phyloP scores from a whole-genome alignment of 2,888 invertebrate genomes.

The Leptinotarsa juncta region DNA sequence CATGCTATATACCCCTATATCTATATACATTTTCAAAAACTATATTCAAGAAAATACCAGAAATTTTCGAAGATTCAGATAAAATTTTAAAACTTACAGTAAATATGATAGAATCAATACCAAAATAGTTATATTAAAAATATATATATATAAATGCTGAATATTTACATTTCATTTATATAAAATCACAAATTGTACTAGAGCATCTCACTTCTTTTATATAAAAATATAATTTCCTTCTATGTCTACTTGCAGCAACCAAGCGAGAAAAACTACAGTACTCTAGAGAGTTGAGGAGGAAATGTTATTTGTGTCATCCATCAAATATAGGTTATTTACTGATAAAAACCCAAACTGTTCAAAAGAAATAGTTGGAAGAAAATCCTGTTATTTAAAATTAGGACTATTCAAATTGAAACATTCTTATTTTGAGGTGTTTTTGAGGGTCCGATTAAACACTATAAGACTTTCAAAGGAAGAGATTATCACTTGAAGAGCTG shows the following conservation, averaged over 20 bases:
- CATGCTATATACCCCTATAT: conserved; percentile 11
- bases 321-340: background rate
- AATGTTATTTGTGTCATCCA: background rate
- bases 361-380: background rate
- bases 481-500: too few relatives aligned
- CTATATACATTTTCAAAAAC: conserved; percentile 10
- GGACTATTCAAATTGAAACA: too few relatives aligned
- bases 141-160: conserved; percentile 8
- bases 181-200: conserved; percentile 18
- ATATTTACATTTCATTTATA: conserved; percentile 17
- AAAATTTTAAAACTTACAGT: conserved; percentile 2
- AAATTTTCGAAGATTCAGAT: background rate
- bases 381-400: too few relatives aligned
- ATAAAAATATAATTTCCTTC: conserved; percentile 16
- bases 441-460: too few relatives aligned
- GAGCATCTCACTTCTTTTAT: conserved; percentile 24
- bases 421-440: too few relatives aligned
- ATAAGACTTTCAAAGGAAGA: too few relatives aligned
- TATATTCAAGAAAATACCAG: background rate
- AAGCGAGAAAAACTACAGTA: conserved; percentile 30
- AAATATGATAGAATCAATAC: background rate
- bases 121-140: background rate
- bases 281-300: conserved; percentile 23
- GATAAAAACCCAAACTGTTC: background rate
- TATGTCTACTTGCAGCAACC: conserved; percentile 27